These are phyloP conservation scores for Choloepus didactylus DNA, from an alignment of 2,797 vertebrate species.

Conservation along the genomic window DNA sequence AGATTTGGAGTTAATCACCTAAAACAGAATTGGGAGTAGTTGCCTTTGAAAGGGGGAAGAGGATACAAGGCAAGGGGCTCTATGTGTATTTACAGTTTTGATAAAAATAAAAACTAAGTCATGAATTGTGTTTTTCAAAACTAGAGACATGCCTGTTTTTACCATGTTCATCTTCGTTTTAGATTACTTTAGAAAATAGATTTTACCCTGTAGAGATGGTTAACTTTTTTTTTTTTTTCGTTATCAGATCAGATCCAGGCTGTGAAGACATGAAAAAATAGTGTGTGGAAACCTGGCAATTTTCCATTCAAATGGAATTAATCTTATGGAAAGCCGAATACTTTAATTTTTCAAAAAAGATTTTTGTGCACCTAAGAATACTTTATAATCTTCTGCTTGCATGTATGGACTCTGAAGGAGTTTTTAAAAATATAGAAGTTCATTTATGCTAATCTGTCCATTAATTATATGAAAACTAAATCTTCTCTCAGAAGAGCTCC, in stretches of 20 bases:
- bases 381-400: constrained; percentile 73
- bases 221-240: constrained; percentile 53
- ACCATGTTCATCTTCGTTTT: not conserved
- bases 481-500: constrained; percentile 56
- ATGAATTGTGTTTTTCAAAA: constrained; percentile 28
- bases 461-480: constrained; percentile 77
- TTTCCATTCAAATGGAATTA: constrained; percentile 67
- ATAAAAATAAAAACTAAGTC: constrained; percentile 12
- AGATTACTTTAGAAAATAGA: constrained; percentile 49
- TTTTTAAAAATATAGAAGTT: constrained; percentile 81
- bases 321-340: constrained; percentile 74
- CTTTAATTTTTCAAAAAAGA: constrained; percentile 66
- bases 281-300: constrained; percentile 72
- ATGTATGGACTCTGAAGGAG: constrained; percentile 80
- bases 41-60: not conserved
- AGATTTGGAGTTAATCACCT: not conserved
- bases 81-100: not conserved
- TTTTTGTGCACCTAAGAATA: constrained; percentile 63
- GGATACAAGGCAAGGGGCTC: not conserved
- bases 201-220: constrained; percentile 32
- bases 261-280: constrained; percentile 90
- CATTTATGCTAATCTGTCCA: constrained; percentile 67
- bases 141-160: not conserved
- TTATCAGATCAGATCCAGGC: constrained; percentile 91
- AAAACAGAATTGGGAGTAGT: not conserved